Evolutionary conservation across 2,797 vertebrate genomes (phyloP).

Genomic region (Myotis pilosus): DNA sequence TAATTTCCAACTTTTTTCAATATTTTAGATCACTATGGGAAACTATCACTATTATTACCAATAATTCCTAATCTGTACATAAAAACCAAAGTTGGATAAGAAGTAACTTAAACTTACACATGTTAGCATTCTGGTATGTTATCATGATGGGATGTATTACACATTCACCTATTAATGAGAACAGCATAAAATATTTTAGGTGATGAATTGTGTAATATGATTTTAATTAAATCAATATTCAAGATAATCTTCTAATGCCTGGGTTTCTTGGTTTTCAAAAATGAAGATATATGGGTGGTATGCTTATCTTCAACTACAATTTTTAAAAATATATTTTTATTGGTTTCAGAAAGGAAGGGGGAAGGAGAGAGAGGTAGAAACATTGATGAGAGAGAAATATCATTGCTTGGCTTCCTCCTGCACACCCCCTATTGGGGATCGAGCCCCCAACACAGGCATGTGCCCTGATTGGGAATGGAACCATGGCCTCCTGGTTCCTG

Average conservation of each 20-base stretch:
- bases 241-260: constrained; percentile 24
- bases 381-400: too few relatives aligned
- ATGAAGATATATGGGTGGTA: constrained; percentile 52
- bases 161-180: background rate
- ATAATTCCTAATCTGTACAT: background rate
- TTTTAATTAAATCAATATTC: constrained; percentile 60
- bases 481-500: too few relatives aligned
- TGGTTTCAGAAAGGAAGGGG: too few relatives aligned
- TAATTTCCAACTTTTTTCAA: background rate
- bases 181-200: background rate
- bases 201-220: background rate
- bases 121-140: background rate
- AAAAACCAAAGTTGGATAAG: background rate
- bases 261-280: constrained; percentile 25
- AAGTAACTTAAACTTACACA: background rate
- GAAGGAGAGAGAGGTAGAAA: too few relatives aligned
- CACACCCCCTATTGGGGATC: too few relatives aligned
- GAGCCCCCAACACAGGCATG: too few relatives aligned
- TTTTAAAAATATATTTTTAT: background rate
- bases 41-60: background rate
- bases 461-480: too few relatives aligned
- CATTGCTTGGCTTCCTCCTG: too few relatives aligned
- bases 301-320: constrained; percentile 41
- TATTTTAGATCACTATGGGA: background rate
- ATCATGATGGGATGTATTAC: background rate